These are phyloP conservation scores for Haemorhous mexicanus DNA, from an alignment of 2,113 vertebrate genomes.

Conservation along the genomic window DNA sequence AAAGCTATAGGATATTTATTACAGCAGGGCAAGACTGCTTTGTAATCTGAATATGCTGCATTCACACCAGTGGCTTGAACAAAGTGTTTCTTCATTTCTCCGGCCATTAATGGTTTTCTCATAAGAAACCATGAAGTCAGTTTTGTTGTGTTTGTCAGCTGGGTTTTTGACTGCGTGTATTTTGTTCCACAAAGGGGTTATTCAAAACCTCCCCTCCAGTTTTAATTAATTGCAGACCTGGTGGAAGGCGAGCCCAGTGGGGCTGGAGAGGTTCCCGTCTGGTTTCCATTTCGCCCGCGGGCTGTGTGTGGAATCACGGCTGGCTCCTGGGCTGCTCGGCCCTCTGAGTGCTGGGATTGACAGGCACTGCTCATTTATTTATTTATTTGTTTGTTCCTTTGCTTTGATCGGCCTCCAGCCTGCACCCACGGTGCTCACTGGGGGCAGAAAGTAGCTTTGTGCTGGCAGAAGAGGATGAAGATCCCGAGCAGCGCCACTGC, in stretches of 20 bases:
- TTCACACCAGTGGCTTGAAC: slow-evolving; percentile 46
- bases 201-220: slow-evolving; percentile 63
- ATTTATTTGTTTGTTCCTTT: not conserved
- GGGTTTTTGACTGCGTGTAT: slow-evolving; percentile 45
- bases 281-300: slow-evolving; percentile 49
- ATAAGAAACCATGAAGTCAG: slow-evolving; percentile 59
- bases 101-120: slow-evolving; percentile 48
- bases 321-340: not conserved
- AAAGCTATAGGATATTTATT: slow-evolving; percentile 15
- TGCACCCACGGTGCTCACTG: not conserved
- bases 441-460: not conserved
- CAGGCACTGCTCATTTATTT: not conserved
- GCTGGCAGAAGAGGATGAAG: not conserved
- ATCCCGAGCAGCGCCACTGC: not conserved
- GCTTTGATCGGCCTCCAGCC: not conserved
- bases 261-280: slow-evolving; percentile 54
- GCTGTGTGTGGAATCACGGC: not conserved
- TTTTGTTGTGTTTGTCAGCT: slow-evolving; percentile 69
- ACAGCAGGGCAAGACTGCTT: slow-evolving; percentile 17
- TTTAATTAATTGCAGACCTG: slow-evolving; percentile 73
- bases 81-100: slow-evolving; percentile 72
- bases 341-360: not conserved
- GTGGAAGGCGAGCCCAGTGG: slow-evolving; percentile 44
- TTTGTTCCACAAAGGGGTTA: slow-evolving; percentile 72
- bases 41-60: slow-evolving; percentile 63